These are phyloP conservation scores for Rhamnusium bicolor DNA, from an alignment of 2,888 invertebrate genomes.

Conservation along the genomic window DNA sequence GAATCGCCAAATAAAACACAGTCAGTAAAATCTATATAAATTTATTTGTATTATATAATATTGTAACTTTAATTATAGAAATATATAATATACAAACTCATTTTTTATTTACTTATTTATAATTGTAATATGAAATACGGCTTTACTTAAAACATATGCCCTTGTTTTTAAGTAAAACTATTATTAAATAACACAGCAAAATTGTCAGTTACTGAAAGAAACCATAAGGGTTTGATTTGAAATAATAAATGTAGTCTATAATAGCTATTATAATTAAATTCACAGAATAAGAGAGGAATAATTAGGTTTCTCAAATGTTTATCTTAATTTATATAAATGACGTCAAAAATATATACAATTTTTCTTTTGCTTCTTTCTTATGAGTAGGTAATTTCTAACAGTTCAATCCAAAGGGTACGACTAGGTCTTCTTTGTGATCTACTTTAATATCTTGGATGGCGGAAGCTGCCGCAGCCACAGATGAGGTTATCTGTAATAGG, in stretches of 20 bases:
- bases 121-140: neutral
- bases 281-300: neutral
- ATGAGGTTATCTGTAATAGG: constrained; percentile 78
- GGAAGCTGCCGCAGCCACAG: constrained; percentile 79
- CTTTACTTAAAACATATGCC: neutral
- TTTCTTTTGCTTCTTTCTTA: neutral
- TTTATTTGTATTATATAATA: constrained; percentile 25
- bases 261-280: too few relatives aligned
- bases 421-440: constrained; percentile 91
- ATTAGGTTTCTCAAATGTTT: neutral
- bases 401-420: constrained; percentile 89
- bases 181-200: constrained; percentile 18
- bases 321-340: neutral
- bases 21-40: constrained; percentile 18
- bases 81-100: constrained; percentile 25
- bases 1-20: neutral
- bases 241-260: too few relatives aligned
- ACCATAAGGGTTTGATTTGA: too few relatives aligned
- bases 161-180: constrained; percentile 4
- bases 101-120: constrained; percentile 7
- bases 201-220: neutral
- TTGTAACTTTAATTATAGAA: constrained; percentile 30
- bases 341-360: neutral
- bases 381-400: constrained; percentile 66
- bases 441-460: constrained; percentile 87